Conservation (phyloP, 2,797 vertebrate species). For the Syncerus caffer region DNA sequence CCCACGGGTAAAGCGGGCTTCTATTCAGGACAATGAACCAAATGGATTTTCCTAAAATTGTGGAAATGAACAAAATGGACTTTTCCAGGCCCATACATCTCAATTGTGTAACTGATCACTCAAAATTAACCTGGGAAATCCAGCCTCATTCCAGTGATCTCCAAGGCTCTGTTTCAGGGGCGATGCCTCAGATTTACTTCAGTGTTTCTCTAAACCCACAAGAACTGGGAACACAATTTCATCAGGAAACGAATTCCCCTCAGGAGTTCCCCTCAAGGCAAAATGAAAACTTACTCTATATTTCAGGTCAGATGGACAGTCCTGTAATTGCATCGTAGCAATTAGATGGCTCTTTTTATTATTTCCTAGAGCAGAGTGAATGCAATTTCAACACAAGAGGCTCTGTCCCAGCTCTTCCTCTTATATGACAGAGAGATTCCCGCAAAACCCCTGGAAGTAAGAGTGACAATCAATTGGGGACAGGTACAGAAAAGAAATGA, state of each 20-base stretch:
- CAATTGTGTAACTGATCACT: constrained; percentile 40
- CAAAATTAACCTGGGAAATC: constrained; percentile 17
- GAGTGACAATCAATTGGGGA: neutral
- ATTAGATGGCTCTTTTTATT: neutral
- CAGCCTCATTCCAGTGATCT: neutral
- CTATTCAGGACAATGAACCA: neutral
- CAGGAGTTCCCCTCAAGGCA: neutral
- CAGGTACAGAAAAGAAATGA: constrained; percentile 8
- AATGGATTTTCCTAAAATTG: constrained; percentile 33
- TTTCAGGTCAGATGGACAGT: neutral
- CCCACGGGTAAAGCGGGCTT: neutral
- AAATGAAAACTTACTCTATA: accelerated
- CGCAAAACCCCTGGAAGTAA: accelerated
- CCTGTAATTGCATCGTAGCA: accelerated
- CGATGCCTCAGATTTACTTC: accelerated
- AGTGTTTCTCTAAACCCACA: neutral
- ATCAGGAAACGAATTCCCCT: neutral
- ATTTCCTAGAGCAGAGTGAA: neutral
- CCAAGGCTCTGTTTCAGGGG: neutral
- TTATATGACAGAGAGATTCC: accelerated
- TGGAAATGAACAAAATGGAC: neutral
- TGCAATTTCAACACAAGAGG: neutral
- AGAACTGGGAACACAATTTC: neutral
- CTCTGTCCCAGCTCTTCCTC: neutral
- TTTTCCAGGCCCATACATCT: constrained; percentile 61